These are phyloP conservation scores for Dasysyrphus tricinctus DNA, from an alignment of 2,888 invertebrate genomes.

Conservation along the genomic window DNA sequence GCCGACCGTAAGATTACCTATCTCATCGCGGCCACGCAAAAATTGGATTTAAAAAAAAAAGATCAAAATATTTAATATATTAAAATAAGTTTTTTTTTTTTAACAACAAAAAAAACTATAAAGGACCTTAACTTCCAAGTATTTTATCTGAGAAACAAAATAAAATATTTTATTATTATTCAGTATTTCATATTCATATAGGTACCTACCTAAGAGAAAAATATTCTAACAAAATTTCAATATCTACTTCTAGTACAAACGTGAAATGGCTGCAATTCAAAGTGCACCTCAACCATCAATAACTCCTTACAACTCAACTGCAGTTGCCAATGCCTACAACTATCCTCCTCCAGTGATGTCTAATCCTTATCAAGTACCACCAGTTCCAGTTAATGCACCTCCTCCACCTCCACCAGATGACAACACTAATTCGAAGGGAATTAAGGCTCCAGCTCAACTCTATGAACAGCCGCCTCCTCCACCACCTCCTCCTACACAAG, in stretches of 20 bases:
- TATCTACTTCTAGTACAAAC: slow-evolving; percentile 80
- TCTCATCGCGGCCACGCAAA: too few relatives aligned
- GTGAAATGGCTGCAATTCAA: slow-evolving; percentile 82
- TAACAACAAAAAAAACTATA: too few relatives aligned
- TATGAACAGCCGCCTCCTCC: slow-evolving; percentile 80
- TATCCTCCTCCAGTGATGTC: slow-evolving; percentile 70
- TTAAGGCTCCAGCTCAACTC: slow-evolving; percentile 80
- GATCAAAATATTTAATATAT: too few relatives aligned
- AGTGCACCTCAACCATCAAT: slow-evolving; percentile 69
- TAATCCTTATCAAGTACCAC: slow-evolving; percentile 64
- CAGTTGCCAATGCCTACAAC: slow-evolving; percentile 61
- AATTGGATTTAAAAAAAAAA: too few relatives aligned
- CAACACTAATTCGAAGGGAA: slow-evolving; percentile 76
- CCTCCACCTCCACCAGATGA: slow-evolving; percentile 72
- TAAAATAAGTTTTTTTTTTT: too few relatives aligned
- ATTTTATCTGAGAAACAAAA: too few relatives aligned
- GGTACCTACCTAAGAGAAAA: not conserved
- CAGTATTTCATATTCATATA: too few relatives aligned
- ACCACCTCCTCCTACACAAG: slow-evolving; percentile 68
- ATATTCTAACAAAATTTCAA: not conserved
- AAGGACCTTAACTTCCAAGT: too few relatives aligned
- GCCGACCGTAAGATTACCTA: too few relatives aligned
- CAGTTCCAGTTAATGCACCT: slow-evolving; percentile 38
- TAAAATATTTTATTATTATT: too few relatives aligned
- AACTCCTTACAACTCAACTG: slow-evolving; percentile 44